Base-by-base conservation (phyloP, 2,888 invertebrate genomes). In the Torymus tubicola region DNA sequence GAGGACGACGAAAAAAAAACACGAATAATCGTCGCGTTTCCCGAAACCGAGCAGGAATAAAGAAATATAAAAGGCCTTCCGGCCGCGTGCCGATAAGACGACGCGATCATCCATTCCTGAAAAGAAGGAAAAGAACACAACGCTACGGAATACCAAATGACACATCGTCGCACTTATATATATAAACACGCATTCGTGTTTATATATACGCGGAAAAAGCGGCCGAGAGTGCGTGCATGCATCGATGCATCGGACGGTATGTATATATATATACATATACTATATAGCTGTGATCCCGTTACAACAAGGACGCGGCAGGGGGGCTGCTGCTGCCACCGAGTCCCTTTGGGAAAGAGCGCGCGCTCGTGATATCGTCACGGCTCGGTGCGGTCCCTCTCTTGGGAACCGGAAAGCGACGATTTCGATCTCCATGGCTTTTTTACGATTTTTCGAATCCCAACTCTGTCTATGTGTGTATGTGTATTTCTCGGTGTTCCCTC, bases 321-420 rank as follows among this genome's bases (percentile, higher is more conserved):
- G 16, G 61, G 16, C 18, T 24, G 13, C 18, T 12, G 3, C 55
- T 31, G 31, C 31, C 31, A 4, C 31, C 31, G 31, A 31, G 74
- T 57, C 60, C 80, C 75, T 75, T 80, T 57, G 76, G 71, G 52
- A 76, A 71, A 71, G 72, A 50, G 68, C 55, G 53, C 68, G 68
- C 57, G 68, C 55, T 31, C 61, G 50, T 57, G 70, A 63, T 64
- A 67, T 65, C 70, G 81, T 81, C 81, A 77, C 72, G 77, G 77
- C 58, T 77, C 57, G 72, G 18, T n/a, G 81, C 68, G 1, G 70
- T 63, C 72, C 77, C 76, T 69, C 60, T 24, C 60, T 24, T 78
- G 83, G 78, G 80, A 83, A 79, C 79, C 75, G 81, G 81, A 78
- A 80, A 81, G 57, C 79, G 63, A 75, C 71, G 71, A 78, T 83